phyloP scores from a whole-genome alignment of 2,113 vertebrate species.

The Ameiurus melas region DNA sequence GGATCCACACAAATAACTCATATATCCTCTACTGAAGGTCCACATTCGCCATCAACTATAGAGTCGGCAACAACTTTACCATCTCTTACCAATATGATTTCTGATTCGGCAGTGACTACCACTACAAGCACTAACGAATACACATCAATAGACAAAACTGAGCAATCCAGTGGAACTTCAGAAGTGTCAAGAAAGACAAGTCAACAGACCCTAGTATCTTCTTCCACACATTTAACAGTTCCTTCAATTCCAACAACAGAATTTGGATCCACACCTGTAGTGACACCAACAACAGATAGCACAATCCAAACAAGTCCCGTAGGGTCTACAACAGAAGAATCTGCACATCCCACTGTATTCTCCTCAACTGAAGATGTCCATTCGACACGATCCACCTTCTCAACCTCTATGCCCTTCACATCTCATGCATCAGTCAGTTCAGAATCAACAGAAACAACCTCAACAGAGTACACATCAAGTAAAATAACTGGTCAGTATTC shows the following conservation, averaged over 20 bases:
- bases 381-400: background rate
- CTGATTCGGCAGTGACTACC: background rate
- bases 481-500: background rate
- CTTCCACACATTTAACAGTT: background rate
- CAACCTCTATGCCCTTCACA: background rate
- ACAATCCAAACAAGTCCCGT: background rate
- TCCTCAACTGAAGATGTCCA: background rate
- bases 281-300: no score
- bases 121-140: background rate
- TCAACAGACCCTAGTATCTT: background rate
- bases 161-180: background rate
- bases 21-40: background rate
- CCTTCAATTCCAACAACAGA: background rate
- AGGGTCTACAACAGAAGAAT: background rate
- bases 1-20: background rate
- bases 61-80: background rate
- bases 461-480: background rate
- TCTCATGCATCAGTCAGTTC: background rate
- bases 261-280: background rate
- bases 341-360: background rate
- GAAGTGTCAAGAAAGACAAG: background rate
- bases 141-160: background rate
- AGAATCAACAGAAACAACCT: background rate
- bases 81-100: no score
- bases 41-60: background rate